Evolutionary conservation across 2,113 vertebrate species (phyloP).

Genomic region (human (Homo sapiens)): DNA sequence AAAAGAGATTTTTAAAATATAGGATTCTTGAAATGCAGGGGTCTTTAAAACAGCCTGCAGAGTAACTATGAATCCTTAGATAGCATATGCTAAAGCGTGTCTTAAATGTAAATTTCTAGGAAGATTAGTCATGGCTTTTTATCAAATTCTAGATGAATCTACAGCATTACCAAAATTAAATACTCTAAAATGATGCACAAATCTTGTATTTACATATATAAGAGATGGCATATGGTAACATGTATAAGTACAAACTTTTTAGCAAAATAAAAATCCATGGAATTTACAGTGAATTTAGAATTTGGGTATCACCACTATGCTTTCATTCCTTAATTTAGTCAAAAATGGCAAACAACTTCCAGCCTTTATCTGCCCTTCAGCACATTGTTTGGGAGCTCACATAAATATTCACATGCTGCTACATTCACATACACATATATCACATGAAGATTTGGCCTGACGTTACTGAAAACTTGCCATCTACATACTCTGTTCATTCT

Average conservation of each 20-base stretch:
- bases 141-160: background rate
- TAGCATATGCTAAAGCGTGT: background rate
- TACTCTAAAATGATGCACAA: background rate
- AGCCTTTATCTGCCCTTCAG: background rate
- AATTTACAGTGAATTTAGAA: background rate
- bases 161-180: background rate
- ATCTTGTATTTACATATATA: background rate
- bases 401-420: background rate
- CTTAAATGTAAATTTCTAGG: background rate
- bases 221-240: background rate
- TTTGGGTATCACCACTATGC: background rate
- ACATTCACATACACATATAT: background rate
- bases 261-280: background rate
- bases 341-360: background rate
- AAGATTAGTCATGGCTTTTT: background rate
- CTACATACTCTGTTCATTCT: background rate
- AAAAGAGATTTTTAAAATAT: background rate
- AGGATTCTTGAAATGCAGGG: background rate
- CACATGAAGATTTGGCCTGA: background rate
- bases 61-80: background rate
- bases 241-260: background rate
- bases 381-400: background rate
- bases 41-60: background rate
- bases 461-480: background rate
- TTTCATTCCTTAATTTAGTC: background rate